Evolutionary conservation across 2,113 vertebrate genomes (phyloP).

Genomic region (Syngnathus typhle): DNA sequence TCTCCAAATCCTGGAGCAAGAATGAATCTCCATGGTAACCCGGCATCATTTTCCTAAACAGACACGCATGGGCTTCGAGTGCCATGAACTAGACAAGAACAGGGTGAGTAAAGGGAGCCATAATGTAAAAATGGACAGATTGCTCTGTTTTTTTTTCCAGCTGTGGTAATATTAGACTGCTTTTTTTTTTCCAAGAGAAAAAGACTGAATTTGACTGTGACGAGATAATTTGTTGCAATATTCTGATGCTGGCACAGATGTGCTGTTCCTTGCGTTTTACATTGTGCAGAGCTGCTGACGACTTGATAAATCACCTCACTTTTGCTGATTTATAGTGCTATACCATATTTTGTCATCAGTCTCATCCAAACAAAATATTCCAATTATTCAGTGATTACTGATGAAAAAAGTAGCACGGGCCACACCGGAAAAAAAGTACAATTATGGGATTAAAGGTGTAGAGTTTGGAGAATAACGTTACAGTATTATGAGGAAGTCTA

Average conservation of each 20-base stretch:
- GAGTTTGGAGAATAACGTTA: too few relatives aligned
- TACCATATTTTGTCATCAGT: background rate
- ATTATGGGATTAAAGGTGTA: too few relatives aligned
- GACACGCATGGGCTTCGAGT: conserved; percentile 24
- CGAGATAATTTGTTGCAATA: conserved; percentile 15
- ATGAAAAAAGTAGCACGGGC: too few relatives aligned
- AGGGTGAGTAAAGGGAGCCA: conserved; percentile 41
- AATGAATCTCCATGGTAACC: conserved; percentile 55
- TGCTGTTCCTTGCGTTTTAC: conserved; percentile 5
- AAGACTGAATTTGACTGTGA: conserved; percentile 20
- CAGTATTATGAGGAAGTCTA: too few relatives aligned
- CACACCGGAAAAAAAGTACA: too few relatives aligned
- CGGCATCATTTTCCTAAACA: conserved; percentile 61
- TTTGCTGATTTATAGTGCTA: background rate
- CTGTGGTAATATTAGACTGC: conserved; percentile 20
- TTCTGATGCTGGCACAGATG: conserved; percentile 9
- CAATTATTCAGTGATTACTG: background rate
- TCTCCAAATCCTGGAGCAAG: conserved; percentile 44
- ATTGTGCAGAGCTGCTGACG: conserved; percentile 10
- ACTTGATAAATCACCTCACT: background rate
- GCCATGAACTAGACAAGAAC: conserved; percentile 41
- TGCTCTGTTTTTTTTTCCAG: conserved; percentile 46
- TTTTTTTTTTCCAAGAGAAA: conserved; percentile 22
- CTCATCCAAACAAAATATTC: conserved; percentile 4
- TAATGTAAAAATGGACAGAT: conserved; percentile 55